Conservation (phyloP, 2,113 vertebrate genomes). For the Alexandromys fortis region DNA sequence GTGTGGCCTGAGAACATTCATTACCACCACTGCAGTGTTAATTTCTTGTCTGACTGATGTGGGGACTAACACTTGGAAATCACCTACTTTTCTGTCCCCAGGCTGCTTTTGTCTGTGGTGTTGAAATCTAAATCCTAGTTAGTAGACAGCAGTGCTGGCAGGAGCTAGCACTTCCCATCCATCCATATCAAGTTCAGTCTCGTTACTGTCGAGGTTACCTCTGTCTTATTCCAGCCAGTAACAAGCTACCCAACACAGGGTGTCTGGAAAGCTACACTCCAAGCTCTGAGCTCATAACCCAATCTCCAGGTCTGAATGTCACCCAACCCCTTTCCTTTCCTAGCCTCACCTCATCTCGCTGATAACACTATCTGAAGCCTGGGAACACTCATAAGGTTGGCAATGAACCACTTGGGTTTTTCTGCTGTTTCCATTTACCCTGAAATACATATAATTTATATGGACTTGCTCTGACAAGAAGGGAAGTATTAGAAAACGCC, state of each 20-base stretch:
- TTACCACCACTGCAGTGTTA: not conserved
- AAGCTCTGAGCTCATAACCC: constrained; percentile 41
- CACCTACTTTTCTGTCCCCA: not conserved
- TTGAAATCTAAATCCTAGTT: constrained; percentile 45
- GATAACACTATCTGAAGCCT: constrained; percentile 61
- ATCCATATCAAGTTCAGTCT: not conserved
- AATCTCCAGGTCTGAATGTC: constrained; percentile 41
- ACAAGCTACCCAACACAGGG: constrained; percentile 8
- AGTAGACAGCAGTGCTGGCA: constrained; percentile 37
- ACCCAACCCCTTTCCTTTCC: constrained; percentile 16
- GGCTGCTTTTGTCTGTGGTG: constrained; percentile 30
- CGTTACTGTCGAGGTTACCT: not conserved
- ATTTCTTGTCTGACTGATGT: not conserved
- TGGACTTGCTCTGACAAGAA: constrained; percentile 65
- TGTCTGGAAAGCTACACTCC: constrained; percentile 50
- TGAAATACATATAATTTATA: constrained; percentile 55
- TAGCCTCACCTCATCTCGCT: constrained; percentile 7
- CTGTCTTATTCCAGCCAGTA: not conserved
- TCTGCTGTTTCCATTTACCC: constrained; percentile 61
- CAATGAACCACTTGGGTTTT: constrained; percentile 41
- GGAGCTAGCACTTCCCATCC: constrained; percentile 1
- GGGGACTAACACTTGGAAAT: not conserved
- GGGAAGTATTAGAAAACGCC: constrained; percentile 27
- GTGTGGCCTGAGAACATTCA: not conserved
- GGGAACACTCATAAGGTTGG: constrained; percentile 42